Base-by-base conservation (phyloP, 2,888 invertebrate species). In the Pseudococcus jackbeardsleyi region DNA sequence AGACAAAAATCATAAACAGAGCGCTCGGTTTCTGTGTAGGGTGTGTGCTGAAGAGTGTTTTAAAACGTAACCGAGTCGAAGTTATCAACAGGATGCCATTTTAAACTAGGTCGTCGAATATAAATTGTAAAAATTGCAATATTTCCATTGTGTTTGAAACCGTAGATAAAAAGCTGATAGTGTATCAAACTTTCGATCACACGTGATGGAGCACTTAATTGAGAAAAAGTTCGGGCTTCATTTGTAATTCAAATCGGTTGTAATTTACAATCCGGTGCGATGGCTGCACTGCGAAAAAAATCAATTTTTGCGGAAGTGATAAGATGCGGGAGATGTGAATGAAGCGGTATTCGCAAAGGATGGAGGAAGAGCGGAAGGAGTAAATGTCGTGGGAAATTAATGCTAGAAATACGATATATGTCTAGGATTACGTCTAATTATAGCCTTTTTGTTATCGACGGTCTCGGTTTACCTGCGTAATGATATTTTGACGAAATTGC, bases 81-180 rank as follows among this genome's bases (percentile, higher is more conserved):
- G 48, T 84, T 85, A 85, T 85, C 85, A 54, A 85, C 85, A 85
- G 85, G 85, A 85, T 85, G 50, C 85, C 85, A 85, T 85, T 84
- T 85, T 85, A 85, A 85, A 85, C 50, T 85, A 54, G 85, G 85
- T 85, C 85, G 85, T 85, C 33, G 12, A 8, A 26, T 85, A 85
- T 84, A 26, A 33, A 8, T 48, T 85, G 22, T 4, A 22, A 85
- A 84, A 15, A 54, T 33, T 54, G 48, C 59, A 22, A 22, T 54
- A 15, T 77, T 77, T 17, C 3, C 15, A 15, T 48, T 54, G 59
- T 11, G 17, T 26, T 22, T 54, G 26, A 5, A 1, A 85, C 15
- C 33, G n/a, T 6, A 85, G 5, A 17, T n/a, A 3, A 48, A 50
- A 12, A 15, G 26, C n/a, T 50, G 26, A 42, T 8, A 19, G 26